These are phyloP conservation scores for Meiosimyza platycephala DNA, from an alignment of 2,888 invertebrate species.

Conservation along the genomic window DNA sequence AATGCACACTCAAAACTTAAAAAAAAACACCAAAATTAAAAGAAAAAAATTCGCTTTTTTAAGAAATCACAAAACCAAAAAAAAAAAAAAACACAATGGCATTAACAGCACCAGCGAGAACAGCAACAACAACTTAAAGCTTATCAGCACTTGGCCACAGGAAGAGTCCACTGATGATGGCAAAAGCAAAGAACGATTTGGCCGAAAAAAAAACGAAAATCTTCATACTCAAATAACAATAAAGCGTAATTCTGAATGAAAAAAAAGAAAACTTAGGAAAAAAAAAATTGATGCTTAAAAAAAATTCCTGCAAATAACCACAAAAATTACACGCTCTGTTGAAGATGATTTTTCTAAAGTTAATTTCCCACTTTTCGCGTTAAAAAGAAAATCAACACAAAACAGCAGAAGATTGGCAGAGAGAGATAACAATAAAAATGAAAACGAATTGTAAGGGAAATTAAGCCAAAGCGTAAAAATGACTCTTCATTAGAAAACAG, in stretches of 20 bases:
- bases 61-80: constrained; percentile 1
- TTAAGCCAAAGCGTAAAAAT: not conserved
- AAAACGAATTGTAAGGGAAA: not conserved
- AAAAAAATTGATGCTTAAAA: not conserved
- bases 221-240: not conserved
- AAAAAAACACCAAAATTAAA: not conserved
- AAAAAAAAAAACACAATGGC: not conserved
- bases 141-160: constrained; percentile 21
- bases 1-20: not conserved
- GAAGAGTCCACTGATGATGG: no score
- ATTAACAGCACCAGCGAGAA: not conserved
- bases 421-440: not conserved
- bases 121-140: constrained; percentile 5
- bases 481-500: no score
- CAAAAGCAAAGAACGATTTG: not conserved
- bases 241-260: not conserved
- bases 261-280: not conserved
- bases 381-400: constrained; percentile 1
- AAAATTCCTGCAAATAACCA: constrained; percentile 22
- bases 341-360: constrained; percentile 29
- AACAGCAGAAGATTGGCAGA: not conserved
- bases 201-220: not conserved
- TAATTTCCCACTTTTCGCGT: constrained; percentile 20
- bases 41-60: not conserved
- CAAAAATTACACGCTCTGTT: constrained; percentile 32